phyloP scores from a whole-genome alignment of 2,888 invertebrate species.

The Dinocampus coccinellae region DNA sequence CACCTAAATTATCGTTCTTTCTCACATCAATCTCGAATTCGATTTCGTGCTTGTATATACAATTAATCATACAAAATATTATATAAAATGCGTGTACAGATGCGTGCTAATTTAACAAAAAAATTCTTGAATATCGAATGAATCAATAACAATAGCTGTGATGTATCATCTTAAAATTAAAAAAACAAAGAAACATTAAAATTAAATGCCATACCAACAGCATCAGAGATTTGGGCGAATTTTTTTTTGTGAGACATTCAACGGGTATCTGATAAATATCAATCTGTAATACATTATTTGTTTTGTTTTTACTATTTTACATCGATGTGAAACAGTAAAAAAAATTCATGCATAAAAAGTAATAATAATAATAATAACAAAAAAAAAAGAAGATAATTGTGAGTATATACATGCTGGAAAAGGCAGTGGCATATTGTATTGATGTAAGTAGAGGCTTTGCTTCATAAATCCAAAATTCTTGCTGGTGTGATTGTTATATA shows the following conservation, averaged over 20 bases:
- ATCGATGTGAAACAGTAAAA: not conserved
- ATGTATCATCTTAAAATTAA: not conserved
- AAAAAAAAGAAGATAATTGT: not conserved
- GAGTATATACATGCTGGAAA: not conserved
- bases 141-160: not conserved
- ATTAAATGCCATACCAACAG: conserved; percentile 6
- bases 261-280: conserved; percentile 63
- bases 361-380: not conserved
- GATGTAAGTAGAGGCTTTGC: not conserved
- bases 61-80: not conserved
- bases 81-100: conserved; percentile 35
- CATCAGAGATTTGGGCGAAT: not conserved
- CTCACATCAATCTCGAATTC: not conserved
- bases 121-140: not conserved
- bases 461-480: not conserved
- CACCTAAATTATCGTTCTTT: not conserved
- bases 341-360: conserved; percentile 36
- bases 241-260: conserved; percentile 32
- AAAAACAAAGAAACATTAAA: conserved; percentile 2
- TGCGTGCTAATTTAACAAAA: conserved; percentile 39
- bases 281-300: conserved; percentile 26
- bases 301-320: not conserved
- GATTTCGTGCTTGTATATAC: conserved; percentile 22
- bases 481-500: conserved; percentile 20
- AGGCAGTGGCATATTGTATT: not conserved